These are phyloP conservation scores for Dipodomys merriami DNA, from an alignment of 2,113 vertebrate genomes.

Conservation along the genomic window DNA sequence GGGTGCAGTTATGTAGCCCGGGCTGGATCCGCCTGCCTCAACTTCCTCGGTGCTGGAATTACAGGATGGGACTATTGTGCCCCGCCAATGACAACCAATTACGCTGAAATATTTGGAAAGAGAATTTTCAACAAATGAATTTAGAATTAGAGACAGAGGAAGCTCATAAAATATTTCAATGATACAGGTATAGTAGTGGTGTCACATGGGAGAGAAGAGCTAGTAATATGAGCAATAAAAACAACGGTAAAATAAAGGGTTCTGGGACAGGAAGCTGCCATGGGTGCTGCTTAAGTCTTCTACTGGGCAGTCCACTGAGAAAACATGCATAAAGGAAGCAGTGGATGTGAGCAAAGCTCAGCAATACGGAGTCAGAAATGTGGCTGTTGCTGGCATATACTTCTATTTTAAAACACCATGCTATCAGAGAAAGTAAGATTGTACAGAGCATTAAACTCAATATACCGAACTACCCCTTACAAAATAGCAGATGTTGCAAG, in stretches of 20 bases:
- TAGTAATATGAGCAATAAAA: neutral
- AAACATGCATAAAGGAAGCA: neutral
- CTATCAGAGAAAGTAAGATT: constrained; percentile 17
- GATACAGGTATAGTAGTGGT: neutral
- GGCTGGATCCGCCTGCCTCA: neutral
- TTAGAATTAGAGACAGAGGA: neutral
- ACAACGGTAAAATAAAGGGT: neutral
- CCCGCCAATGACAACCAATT: neutral
- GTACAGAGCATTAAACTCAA: constrained; percentile 22
- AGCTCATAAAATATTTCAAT: neutral
- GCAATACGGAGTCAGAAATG: neutral
- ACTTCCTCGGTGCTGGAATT: neutral
- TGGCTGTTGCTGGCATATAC: no score
- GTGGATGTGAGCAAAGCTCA: neutral
- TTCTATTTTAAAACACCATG: neutral
- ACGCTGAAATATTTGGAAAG: neutral
- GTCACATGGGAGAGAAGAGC: neutral
- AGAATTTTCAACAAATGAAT: neutral
- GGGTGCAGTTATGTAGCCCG: neutral
- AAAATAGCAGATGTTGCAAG: constrained; percentile 5
- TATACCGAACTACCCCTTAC: neutral
- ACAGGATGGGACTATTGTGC: neutral
- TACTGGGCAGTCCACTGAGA: neutral
- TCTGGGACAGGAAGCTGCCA: no score
- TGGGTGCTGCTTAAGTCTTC: neutral